Conservation (phyloP, 2,113 vertebrate genomes). For the Chlorodrepanis virens region DNA sequence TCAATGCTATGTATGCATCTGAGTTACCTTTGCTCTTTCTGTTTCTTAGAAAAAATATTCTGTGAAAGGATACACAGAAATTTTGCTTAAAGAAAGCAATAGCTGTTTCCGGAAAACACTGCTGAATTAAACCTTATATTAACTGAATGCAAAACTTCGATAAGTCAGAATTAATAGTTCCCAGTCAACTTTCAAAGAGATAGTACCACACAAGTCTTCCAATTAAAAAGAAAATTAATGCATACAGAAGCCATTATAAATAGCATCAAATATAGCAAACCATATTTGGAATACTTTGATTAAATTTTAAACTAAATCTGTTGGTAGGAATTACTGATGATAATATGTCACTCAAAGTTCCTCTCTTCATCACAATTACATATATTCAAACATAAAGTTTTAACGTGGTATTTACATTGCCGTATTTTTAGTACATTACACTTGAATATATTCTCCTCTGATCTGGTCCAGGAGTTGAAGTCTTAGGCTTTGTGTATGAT, state of each 20-base stretch:
- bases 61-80: neutral
- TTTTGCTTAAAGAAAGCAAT: neutral
- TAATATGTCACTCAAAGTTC: neutral
- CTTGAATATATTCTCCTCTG: neutral
- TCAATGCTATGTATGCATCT: neutral
- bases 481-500: neutral
- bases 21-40: neutral
- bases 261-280: constrained; percentile 19
- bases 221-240: constrained; percentile 55
- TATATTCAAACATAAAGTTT: neutral
- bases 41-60: neutral
- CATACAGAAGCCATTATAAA: constrained; percentile 31
- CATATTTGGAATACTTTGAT: constrained; percentile 25
- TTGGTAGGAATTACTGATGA: neutral
- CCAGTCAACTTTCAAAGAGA: constrained; percentile 40
- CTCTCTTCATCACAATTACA: neutral
- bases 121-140: neutral
- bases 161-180: constrained; percentile 41
- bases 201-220: neutral
- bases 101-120: neutral
- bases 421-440: neutral
- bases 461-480: neutral
- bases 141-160: neutral
- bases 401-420: constrained; percentile 10
- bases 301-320: constrained; percentile 36